Percentiles rank a stretch among this genome's conserved stretches.
Conservation (phyloP, 1,140 invertebrate genomes). For the Nasonia giraulti region DNA sequence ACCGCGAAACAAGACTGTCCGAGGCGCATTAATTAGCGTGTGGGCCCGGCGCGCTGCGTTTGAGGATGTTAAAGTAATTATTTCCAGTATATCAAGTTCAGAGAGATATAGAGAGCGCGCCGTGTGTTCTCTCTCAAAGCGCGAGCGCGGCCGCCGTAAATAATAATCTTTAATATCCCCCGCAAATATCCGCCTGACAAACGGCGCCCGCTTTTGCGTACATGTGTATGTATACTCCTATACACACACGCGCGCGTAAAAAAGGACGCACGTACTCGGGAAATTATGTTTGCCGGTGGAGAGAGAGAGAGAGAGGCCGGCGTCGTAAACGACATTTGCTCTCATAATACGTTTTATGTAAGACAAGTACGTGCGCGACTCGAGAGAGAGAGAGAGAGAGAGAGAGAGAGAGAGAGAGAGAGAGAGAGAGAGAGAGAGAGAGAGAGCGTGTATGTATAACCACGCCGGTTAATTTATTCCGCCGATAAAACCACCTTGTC, state of each 20-base stretch:
- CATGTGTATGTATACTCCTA: neutral
- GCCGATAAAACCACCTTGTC: slow-evolving; percentile 36
- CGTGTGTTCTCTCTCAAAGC: neutral
- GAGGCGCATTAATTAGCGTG: slow-evolving; percentile 21
- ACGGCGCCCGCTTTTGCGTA: neutral
- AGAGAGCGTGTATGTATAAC: neutral
- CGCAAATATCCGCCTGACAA: slow-evolving; percentile 26
- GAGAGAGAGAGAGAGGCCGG: neutral
- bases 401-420: neutral
- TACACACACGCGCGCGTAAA: neutral
- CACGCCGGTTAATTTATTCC: slow-evolving; percentile 50
- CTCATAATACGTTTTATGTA: slow-evolving; percentile 49
- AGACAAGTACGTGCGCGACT: slow-evolving; percentile 23
- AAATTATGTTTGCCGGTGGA: neutral
- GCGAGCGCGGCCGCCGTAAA: slow-evolving; percentile 13
- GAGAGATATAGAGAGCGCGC: neutral
- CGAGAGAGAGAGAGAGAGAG: neutral
- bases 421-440: too few relatives aligned
- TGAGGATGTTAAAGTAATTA: neutral
- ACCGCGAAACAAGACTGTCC: neutral
- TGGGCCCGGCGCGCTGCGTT: neutral
- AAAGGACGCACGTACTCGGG: neutral
- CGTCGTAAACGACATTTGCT: slow-evolving; percentile 44
- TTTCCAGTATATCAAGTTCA: slow-evolving; percentile 29
- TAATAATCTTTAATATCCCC: slow-evolving; percentile 38